Base-by-base conservation (phyloP, 2,797 vertebrate genomes). In the Phataginus tetradactyla region DNA sequence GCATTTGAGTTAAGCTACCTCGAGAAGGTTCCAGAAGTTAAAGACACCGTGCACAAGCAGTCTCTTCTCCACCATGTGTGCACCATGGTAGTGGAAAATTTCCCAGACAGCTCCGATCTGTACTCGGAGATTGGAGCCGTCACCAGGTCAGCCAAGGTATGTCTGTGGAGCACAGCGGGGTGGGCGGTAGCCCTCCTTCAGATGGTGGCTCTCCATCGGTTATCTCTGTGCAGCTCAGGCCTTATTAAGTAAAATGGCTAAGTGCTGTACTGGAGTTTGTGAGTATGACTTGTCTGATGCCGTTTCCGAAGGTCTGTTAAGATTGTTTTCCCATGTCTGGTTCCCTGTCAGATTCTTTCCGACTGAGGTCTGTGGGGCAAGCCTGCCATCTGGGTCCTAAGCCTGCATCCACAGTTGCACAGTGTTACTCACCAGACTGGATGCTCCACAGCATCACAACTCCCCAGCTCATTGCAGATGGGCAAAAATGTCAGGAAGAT, bases 21-120 rank as follows among this genome's bases (percentile, higher is more conserved):
- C 98, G 99, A 99, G 98, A 99, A 99, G 98, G 99, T 99, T 98
- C 99, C 99, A 29, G 99, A 99, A 98, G 99, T 99, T 93, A 99
- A 99, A 98, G 99, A 99, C 98, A 99, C 99, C 0, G 99, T 99
- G 97, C 99, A 99, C 93, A 99, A 99, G 97, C 99, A 99, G 98
- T 99, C 99, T 0, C 99, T 99, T 93, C 99, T 99, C 96, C 99
- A 99, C 98, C 99, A 99, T 0, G 99, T 99, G 98, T 99, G 99
- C 98, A 99, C 99, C 97, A 99, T 99, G 81, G 99, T 99, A 96
- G 99, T 99, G 12, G 99, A 99, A 98, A 99, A 99, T 98, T 99
- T 99, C 97, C 99, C 99, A 77, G 99, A 99, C 97, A 99, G 99
- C 98, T 99, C 99, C 0, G 99, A 99, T 98, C 99, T 99, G 96